Conservation (phyloP, 2,113 vertebrate genomes). For the Chaetodon trifascialis region DNA sequence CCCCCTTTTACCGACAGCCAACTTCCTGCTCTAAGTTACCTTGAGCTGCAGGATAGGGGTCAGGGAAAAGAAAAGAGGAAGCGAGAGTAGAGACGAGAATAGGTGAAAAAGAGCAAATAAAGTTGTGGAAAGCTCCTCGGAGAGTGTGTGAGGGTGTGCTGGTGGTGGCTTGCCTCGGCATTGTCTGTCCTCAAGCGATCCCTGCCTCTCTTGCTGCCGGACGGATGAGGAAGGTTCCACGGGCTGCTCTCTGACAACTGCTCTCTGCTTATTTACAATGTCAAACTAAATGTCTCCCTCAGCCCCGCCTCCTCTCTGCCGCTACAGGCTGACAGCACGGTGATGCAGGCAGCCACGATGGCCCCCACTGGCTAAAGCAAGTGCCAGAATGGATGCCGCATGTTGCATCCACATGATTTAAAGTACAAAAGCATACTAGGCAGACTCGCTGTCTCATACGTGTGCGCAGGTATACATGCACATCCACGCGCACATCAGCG, state of each 20-base stretch:
- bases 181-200: constrained; percentile 66
- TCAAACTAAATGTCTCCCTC: constrained; percentile 87
- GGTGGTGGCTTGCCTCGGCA: constrained; percentile 68
- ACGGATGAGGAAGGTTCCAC: constrained; percentile 78
- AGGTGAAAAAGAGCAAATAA: constrained; percentile 70
- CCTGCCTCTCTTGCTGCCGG: constrained; percentile 62
- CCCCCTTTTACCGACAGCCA: constrained; percentile 86
- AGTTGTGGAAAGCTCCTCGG: constrained; percentile 69
- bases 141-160: constrained; percentile 41
- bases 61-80: constrained; percentile 87
- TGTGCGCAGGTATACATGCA: constrained; percentile 73
- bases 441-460: constrained; percentile 76
- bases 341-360: constrained; percentile 73
- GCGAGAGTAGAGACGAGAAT: constrained; percentile 66
- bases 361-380: constrained; percentile 70
- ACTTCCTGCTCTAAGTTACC: constrained; percentile 99
- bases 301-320: constrained; percentile 76
- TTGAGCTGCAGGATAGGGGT: constrained; percentile 99
- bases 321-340: constrained; percentile 66
- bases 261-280: constrained; percentile 90
- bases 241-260: constrained; percentile 86
- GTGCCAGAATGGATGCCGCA: constrained; percentile 80
- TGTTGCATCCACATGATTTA: constrained; percentile 87
- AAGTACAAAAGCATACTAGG: constrained; percentile 83
- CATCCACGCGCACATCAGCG: constrained; percentile 53